These are phyloP conservation scores for Phymastichus coffea DNA, from an alignment of 1,140 invertebrate genomes.

Conservation along the genomic window DNA sequence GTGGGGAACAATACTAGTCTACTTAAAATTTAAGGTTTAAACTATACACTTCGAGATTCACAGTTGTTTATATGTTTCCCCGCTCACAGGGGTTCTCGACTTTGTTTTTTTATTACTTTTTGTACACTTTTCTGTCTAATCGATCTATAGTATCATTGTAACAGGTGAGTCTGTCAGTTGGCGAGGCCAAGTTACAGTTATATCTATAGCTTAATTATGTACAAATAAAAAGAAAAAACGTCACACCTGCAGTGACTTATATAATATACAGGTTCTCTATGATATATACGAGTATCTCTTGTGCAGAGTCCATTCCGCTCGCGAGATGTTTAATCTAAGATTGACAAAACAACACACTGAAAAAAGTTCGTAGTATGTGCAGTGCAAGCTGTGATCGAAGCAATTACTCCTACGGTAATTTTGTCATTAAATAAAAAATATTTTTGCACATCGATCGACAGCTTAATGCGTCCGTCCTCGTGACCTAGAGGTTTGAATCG, in stretches of 20 bases:
- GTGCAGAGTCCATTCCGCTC: conserved; percentile 16
- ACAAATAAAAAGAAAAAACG: no score
- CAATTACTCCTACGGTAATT: no score
- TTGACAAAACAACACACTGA: conserved; percentile 14
- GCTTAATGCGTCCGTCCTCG: conserved; percentile 14
- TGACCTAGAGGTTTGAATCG: conserved; percentile 20
- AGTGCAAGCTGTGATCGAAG: neutral
- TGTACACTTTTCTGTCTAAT: conserved; percentile 5
- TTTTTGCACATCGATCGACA: conserved; percentile 7
- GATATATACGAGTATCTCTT: conserved; percentile 8
- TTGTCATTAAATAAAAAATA: neutral
- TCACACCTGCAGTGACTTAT: no score
- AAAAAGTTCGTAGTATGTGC: conserved; percentile 2
- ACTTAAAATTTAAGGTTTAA: neutral
- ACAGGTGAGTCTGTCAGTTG: conserved; percentile 19
- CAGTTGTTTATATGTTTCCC: conserved; percentile 22
- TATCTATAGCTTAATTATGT: no score
- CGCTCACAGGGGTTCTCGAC: conserved; percentile 34
- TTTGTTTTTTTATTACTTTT: no score
- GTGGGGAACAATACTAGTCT: conserved; percentile 3
- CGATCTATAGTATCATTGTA: neutral
- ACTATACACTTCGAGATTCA: conserved; percentile 3
- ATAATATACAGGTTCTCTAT: no score
- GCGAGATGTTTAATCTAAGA: conserved; percentile 1
- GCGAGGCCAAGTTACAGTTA: no score